Evolutionary conservation across 2,888 invertebrate species (phyloP), one percentile per base, ranked within the genome.

Genomic region (Scaeva pyrastri): DNA sequence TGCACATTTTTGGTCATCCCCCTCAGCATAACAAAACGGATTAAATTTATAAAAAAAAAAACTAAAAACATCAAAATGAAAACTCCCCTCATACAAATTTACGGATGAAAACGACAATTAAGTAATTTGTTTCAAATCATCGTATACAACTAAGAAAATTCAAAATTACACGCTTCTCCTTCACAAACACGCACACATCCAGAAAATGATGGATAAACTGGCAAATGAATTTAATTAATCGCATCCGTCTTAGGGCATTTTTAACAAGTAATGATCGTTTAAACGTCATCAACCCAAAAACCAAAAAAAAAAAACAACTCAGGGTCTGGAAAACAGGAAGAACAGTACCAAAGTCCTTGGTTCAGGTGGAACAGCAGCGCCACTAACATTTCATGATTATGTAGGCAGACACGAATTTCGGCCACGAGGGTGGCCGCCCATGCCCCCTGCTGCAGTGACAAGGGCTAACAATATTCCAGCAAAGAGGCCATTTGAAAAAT

Each of bases 21-120:
- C n/a, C n/a, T n/a, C n/a, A n/a, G n/a, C n/a, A n/a, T n/a, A n/a
- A 85, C 81, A 76, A 76, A 81, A 81, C 76, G 72, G 68, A 80
- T 85, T 85, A 76, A 72, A 68, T 81, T 81, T 81, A 31, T 31
- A 85, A 85, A 85, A 81, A 85, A 85, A 85, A 85, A 81, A 85
- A 85, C 85, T 85, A 76, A 85, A 71, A 80, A 52, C 7, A 52
- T 50, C 6, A 50, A 76, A 85, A 85, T 64, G 68, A 68, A 85
- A 85, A 85, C 76, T 76, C 76, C 85, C 81, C 68, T 76, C 81
- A 85, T 68, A 73, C 81, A 73, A n/a, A 81, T 76, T 85, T 80
- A 85, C 81, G 81, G 85, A 85, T 85, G 80, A 81, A 85, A 85
- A 85, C 81, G 81, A 85, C 85, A 85, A 85, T 81, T 85, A 85